Evolutionary conservation across 2,797 vertebrate genomes (phyloP), one percentile per base, ranked within the genome.

Genomic region (Esox masquinongy): DNA sequence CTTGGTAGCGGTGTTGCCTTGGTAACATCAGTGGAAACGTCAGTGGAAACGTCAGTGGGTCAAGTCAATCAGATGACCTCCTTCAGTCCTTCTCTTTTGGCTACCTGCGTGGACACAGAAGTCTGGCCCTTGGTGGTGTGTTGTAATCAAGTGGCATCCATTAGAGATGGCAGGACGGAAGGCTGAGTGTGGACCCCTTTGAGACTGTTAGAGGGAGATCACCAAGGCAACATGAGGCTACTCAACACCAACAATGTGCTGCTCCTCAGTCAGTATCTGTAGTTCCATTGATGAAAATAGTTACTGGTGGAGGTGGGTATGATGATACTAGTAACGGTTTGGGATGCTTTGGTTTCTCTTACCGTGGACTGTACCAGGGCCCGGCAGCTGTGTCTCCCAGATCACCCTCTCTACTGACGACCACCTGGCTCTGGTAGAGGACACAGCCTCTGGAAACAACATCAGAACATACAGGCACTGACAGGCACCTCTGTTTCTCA

Each of bases 381-480:
- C 89, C 95, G 2, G 92, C 95, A 68, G 95, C 64, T 96, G 95
- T 74, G 91, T 95, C 85, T 96, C 95, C 0, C 94, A 95, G 77
- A 90, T 96, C 79, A 95, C 94, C 0, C 92, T 96, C 59, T 95
- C 95, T 0, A 94, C 93, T 0, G 94, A 94, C 81, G 94, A 93
- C 83, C 94, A 95, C 79, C 78, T 95, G 79, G 88, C 94, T 0
- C 89, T 96, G 29, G 93, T 95, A 78, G 95, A 93, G 83, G 94
- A 95, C 0, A 95, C 95, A 0, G 19, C 87, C 0, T 91, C 92
- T 0, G 94, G 95, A 73, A 95, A 95, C 86, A 96, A 95, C 88
- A 95, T 96, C 88, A 94, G 95, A 76, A 95, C 81, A 0, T 96
- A 95, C 64, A 92, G 93, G 82, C 88, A 91, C 78, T 95, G 95